Base-by-base conservation (phyloP, 2,888 invertebrate genomes). In the Habroteleia sp. region DNA sequence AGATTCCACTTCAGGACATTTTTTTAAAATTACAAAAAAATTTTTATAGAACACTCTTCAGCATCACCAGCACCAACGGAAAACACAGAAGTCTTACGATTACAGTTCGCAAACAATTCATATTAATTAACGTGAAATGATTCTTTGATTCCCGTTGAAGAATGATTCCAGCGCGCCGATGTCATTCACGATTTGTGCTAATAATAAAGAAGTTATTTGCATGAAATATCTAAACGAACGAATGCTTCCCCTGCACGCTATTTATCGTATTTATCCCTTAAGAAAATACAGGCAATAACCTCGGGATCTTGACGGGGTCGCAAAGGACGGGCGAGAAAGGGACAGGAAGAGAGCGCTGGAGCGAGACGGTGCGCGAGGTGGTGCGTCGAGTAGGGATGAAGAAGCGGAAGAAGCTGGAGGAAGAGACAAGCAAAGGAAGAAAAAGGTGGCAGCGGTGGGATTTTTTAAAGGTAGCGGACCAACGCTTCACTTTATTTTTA, bases 401-500 rank as follows among this genome's bases (percentile, higher is more conserved):
- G 77, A 79, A 78, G 78, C 69, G 78, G 81, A 79, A 80, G 79
- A 80, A 79, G 80, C 76, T 77, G 79, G 79, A 79, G 77, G 72
- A 58, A 65, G 75, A 69, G 76, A 58, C 76, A 77, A 77, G 62
- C 63, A 74, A 48, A 75, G 66, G 75, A 74, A 76, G 73, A 63
- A 77, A 73, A 75, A 52, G 71, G 58, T 52, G 82, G 79, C 65
- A 56, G 77, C 79, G 84, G 85, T 65, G 86, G 85, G 87, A 69
- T 58, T 68, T 68, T 68, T 85, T 86, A 86, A 87, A 87, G 86
- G 87, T 87, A 86, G 86, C 85, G 85, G 86, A 86, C 87, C 84
- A 87, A 86, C 87, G 86, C 84, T 87, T 87, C 87, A 84, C 87
- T 87, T 87, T 88, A 88, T 87, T 88, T 88, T 88, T 88, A 88